phyloP scores from a whole-genome alignment of 2,888 invertebrate genomes.

The Oscheius sp. region DNA sequence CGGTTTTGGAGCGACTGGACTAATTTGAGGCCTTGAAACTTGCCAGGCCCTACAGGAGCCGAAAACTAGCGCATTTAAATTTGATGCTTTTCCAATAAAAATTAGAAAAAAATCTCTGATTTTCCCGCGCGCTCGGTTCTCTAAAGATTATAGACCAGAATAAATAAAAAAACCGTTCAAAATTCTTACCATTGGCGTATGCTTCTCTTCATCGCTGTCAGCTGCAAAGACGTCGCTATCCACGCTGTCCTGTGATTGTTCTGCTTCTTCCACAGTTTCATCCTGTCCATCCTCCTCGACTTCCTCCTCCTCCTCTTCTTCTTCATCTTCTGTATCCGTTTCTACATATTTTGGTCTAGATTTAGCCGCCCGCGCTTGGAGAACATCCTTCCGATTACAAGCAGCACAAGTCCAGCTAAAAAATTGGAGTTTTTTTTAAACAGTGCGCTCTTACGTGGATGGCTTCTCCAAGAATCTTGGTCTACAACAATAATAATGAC shows the following conservation, averaged over 20 bases:
- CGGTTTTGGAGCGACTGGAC: no score
- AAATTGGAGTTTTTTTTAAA: neutral
- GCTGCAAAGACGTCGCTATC: conserved; percentile 14
- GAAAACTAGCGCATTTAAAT: no score
- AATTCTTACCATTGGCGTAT: neutral
- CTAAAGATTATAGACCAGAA: no score
- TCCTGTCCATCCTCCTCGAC: conserved; percentile 22
- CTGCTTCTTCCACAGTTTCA: neutral
- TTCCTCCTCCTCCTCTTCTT: conserved; percentile 27
- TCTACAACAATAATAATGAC: conserved; percentile 33
- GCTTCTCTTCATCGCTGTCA: conserved; percentile 16
- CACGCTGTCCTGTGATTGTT: neutral
- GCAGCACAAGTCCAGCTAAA: conserved; percentile 23
- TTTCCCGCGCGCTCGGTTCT: no score
- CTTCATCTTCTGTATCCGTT: conserved; percentile 26
- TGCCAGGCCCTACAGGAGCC: no score
- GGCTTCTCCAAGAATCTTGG: conserved; percentile 31
- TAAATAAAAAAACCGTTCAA: neutral
- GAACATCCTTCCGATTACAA: conserved; percentile 11
- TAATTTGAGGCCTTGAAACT: no score
- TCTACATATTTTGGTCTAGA: conserved; percentile 21
- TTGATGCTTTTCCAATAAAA: no score
- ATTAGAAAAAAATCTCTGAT: no score
- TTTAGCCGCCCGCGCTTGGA: conserved; percentile 14
- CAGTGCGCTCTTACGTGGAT: conserved; percentile 11